Evolutionary conservation across 2,797 vertebrate species (phyloP), one percentile per base, ranked within the genome.

Genomic region (Astyanax mexicanus): DNA sequence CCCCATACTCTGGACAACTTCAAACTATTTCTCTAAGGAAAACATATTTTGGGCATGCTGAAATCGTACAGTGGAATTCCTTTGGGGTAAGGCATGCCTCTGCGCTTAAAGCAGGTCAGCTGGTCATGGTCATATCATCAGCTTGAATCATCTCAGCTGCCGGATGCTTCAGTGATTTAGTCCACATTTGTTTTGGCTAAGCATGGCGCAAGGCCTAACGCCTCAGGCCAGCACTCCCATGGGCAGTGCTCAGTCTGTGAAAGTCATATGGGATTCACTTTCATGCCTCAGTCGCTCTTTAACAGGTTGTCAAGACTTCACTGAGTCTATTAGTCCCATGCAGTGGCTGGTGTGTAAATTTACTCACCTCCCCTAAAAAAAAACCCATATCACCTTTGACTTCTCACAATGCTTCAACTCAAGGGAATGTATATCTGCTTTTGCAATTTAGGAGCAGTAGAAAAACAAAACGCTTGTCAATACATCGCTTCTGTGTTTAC

Each of bases 301-400:
- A 82, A 72, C 79, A 80, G 77, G 79, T 85, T 54, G 37, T 77
- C 67, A 55, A 71, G 52, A 69, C 58, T 35, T 19, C 78, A 35
- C 70, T 58, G 75, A 67, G 73, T 79, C 73, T 40, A 72, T 74
- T 78, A 68, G 42, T 72, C 75, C 52, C 47, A 74, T 61, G 81
- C 61, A 44, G 32, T 82, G 84, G 84, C 80, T 62, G 77, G 82
- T 9, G 52, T 73, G 71, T 81, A 86, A 78, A 76, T 51, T 69
- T 29, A 42, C 10, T 27, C 6, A 17, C 25, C 5, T 42, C 2
- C 27, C 51, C 47, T 32, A 25, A 23, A 65, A n/a, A n/a, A n/a
- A n/a, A n/a, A 12, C 67, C 65, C 65, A 82, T 74, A 72, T 79
- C 52, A 82, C 81, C 71, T 76, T 66, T 11, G 3, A 66, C 80